Evolutionary conservation across 2,888 invertebrate species (phyloP).

Genomic region (Euproctis similis): DNA sequence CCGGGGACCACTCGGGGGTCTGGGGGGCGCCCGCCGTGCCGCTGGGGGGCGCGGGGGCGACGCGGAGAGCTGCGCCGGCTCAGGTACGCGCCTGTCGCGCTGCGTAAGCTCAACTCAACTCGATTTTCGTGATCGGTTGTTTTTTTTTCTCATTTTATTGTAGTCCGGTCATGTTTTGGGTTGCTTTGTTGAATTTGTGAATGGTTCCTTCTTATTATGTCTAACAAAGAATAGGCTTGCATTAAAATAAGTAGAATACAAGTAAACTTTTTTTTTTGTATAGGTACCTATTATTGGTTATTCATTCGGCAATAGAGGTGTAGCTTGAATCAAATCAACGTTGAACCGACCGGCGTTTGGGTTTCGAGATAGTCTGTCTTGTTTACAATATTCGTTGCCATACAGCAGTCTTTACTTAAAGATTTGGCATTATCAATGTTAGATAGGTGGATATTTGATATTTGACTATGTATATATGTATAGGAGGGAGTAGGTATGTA

Average conservation of each 20-base stretch:
- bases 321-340: too few species aligned
- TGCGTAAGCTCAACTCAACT: slow-evolving; percentile 62
- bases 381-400: too few species aligned
- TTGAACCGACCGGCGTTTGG: too few species aligned
- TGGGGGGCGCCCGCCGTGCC: slow-evolving; percentile 21
- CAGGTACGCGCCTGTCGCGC: slow-evolving; percentile 57
- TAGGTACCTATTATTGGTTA: too few species aligned
- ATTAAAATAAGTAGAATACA: slow-evolving; percentile 30
- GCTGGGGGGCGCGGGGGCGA: slow-evolving; percentile 19
- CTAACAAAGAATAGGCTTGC: slow-evolving; percentile 31
- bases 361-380: too few species aligned
- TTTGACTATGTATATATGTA: too few species aligned
- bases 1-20: too few species aligned
- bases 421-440: slow-evolving; percentile 35
- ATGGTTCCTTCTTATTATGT: slow-evolving; percentile 49
- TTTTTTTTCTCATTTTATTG: slow-evolving; percentile 52
- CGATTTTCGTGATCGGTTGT: slow-evolving; percentile 66
- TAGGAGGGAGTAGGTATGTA: too few species aligned
- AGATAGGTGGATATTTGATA: slow-evolving; percentile 18
- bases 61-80: slow-evolving; percentile 37
- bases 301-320: too few species aligned
- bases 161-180: slow-evolving; percentile 64
- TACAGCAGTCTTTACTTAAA: slow-evolving; percentile 25
- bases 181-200: slow-evolving; percentile 69
- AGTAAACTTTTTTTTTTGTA: too few species aligned